These are phyloP conservation scores for Bothrops jararaca DNA, from an alignment of 2,113 vertebrate genomes.

Conservation along the genomic window DNA sequence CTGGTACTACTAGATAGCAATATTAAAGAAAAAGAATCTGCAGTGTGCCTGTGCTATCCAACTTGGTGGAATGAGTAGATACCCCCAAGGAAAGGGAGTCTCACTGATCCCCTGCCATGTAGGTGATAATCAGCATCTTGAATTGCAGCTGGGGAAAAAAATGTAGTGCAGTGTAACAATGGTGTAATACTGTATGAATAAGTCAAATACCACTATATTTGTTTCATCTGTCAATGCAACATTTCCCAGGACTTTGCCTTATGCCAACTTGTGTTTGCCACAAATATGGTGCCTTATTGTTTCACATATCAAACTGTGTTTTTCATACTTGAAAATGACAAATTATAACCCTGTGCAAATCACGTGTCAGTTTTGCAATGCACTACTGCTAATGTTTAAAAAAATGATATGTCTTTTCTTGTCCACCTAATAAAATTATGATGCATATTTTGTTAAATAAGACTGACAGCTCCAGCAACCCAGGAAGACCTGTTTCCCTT, in stretches of 20 bases:
- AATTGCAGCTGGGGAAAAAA: background rate
- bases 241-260: background rate
- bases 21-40: background rate
- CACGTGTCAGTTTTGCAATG: conserved; percentile 2
- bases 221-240: background rate
- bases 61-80: background rate
- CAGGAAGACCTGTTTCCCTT: background rate
- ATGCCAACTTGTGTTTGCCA: conserved; percentile 20
- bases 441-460: background rate
- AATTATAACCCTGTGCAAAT: conserved; percentile 4
- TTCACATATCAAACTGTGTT: conserved; percentile 12
- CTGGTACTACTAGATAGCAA: background rate
- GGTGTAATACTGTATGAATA: background rate
- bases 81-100: background rate
- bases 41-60: background rate
- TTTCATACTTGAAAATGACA: conserved; percentile 22
- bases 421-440: background rate
- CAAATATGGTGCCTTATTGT: background rate
- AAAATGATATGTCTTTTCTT: conserved; percentile 26
- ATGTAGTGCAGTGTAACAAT: background rate
- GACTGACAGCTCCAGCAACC: background rate
- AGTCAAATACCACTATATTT: background rate
- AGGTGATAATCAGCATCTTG: background rate
- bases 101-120: background rate
- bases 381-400: conserved; percentile 1